phyloP scores from a whole-genome alignment of 2,888 invertebrate species.

The Pheosia gnoma region DNA sequence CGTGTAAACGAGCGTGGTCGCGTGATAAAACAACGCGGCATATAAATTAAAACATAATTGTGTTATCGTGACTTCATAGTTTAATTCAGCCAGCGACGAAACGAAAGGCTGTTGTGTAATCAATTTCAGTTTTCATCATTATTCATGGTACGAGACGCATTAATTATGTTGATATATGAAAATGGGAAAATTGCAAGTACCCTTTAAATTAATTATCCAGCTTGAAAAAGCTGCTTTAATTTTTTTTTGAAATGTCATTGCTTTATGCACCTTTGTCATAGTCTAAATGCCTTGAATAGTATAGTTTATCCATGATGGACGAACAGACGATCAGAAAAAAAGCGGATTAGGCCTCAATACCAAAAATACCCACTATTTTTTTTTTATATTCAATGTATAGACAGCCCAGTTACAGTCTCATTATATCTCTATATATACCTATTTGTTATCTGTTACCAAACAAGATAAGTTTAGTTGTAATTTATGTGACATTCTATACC shows the following conservation, averaged over 20 bases:
- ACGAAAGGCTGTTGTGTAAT: slow-evolving; percentile 46
- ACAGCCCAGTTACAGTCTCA: too few relatives aligned
- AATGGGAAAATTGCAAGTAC: neutral
- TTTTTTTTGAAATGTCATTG: too few relatives aligned
- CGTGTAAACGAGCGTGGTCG: slow-evolving; percentile 69
- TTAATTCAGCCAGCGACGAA: slow-evolving; percentile 68
- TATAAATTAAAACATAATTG: slow-evolving; percentile 84
- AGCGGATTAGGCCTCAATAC: too few relatives aligned
- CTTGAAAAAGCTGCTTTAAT: too few relatives aligned
- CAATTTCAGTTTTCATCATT: slow-evolving; percentile 30
- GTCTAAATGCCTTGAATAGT: too few relatives aligned
- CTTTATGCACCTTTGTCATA: too few relatives aligned
- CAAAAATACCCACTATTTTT: too few relatives aligned
- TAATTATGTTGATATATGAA: slow-evolving; percentile 3
- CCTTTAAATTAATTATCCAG: too few relatives aligned
- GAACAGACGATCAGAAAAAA: too few relatives aligned
- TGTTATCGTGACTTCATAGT: slow-evolving; percentile 81
- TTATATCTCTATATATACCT: too few relatives aligned
- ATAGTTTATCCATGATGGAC: too few relatives aligned
- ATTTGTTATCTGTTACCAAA: neutral
- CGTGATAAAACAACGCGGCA: slow-evolving; percentile 73
- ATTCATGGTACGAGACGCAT: slow-evolving; percentile 1
- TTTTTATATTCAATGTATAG: too few relatives aligned
- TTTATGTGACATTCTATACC: neutral
- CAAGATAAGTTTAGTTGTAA: neutral